Base-by-base conservation (phyloP, 2,113 vertebrate genomes). In the Polypterus bichir region DNA sequence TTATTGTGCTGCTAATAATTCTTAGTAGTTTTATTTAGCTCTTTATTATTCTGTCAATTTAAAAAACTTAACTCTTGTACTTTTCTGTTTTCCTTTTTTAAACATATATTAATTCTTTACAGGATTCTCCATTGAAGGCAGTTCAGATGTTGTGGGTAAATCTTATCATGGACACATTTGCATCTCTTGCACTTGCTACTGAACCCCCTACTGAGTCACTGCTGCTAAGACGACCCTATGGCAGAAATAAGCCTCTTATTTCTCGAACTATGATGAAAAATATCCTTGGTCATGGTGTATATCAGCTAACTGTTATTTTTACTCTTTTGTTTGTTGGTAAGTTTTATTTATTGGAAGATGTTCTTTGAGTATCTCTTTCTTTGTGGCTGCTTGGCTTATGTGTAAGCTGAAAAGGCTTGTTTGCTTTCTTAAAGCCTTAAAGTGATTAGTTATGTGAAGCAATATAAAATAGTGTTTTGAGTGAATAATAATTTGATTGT, bases 221-320 rank as follows among this genome's bases (percentile, higher is more conserved):
- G 67, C 83, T 99, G 72, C 81, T 98, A 59, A 79, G 96, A 70
- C 96, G 91, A 78, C 96, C 96, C 54, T 99, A 99, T 45, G 96
- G 95, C 66, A 92, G 96, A 78, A 99, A 98, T 79, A 99, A 99
- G 82, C 96, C 96, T 65, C 84, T 99, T 72, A 96, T 99, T 76
- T 99, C 96, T 56, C 91, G 92, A 71, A 99, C 96, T 3, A 99
- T 99, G 96, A 98, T 99, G 95, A 99, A 99, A 82, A 99, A 99
- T 73, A 99, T 99, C 67, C 80, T 99, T 74, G 96, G 95, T 54
- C 96, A 99, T 62, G 95, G 86, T 0, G 91, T 97, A 69, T 99
- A 92, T 79, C 96, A 99, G 68, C 91, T 99, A 1, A 73, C 89
- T 9, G 89, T 93, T 69, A 93, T 97, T 74, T 99, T 99, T 69